Evolutionary conservation across 2,888 invertebrate genomes (phyloP).

Genomic region (Microchrysa polita): DNA sequence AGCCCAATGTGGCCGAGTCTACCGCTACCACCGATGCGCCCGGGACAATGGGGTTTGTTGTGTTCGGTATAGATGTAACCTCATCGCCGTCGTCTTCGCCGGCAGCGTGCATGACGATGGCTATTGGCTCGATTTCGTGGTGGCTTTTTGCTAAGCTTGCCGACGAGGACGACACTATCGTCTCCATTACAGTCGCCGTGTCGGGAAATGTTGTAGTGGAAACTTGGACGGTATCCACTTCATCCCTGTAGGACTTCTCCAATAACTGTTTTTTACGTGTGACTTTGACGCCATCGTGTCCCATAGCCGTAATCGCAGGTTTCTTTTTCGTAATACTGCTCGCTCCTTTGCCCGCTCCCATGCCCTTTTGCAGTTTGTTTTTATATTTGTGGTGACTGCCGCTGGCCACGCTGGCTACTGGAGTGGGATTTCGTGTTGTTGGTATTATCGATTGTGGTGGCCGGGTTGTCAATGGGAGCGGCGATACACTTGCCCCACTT

Average conservation of each 20-base stretch:
- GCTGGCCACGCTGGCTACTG: neutral
- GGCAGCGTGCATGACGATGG: neutral
- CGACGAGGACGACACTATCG: neutral
- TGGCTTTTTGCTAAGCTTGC: neutral
- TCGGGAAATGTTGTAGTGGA: slow-evolving; percentile 28
- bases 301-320: slow-evolving; percentile 50
- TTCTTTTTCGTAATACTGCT: slow-evolving; percentile 45
- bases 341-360: slow-evolving; percentile 26
- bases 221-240: slow-evolving; percentile 12
- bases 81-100: too few species aligned
- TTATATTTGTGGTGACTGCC: slow-evolving; percentile 1
- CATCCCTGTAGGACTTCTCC: slow-evolving; percentile 57
- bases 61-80: neutral
- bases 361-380: slow-evolving; percentile 32
- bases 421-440: slow-evolving; percentile 14
- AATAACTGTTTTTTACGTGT: slow-evolving; percentile 62
- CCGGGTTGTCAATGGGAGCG: neutral
- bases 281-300: slow-evolving; percentile 62
- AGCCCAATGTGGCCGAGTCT: neutral
- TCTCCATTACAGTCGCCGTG: slow-evolving; percentile 40
- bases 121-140: slow-evolving; percentile 44
- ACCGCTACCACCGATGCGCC: neutral
- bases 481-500: slow-evolving; percentile 10
- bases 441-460: neutral
- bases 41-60: neutral